These are phyloP conservation scores for Zaprionus bogoriensis DNA, from an alignment of 2,888 invertebrate species.

Conservation along the genomic window DNA sequence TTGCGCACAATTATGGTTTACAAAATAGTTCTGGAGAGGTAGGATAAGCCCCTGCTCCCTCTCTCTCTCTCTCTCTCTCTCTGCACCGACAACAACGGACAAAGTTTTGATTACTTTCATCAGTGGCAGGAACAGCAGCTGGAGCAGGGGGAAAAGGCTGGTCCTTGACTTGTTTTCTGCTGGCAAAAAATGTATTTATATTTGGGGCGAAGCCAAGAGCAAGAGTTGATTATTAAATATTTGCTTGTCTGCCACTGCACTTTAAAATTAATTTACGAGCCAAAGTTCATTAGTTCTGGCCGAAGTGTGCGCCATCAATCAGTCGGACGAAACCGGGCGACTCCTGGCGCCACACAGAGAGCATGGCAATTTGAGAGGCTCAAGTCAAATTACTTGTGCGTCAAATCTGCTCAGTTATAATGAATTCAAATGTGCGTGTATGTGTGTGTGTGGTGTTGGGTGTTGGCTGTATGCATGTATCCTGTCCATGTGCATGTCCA, in stretches of 20 bases:
- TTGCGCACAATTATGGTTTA: conserved; percentile 69
- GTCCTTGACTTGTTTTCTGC: conserved; percentile 35
- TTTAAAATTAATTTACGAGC: conserved; percentile 64
- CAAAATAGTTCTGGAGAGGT: conserved; percentile 45
- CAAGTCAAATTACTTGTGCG: conserved; percentile 52
- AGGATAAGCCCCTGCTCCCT: not conserved
- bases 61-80: not conserved
- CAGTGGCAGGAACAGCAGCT: conserved; percentile 27
- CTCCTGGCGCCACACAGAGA: not conserved
- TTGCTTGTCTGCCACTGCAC: conserved; percentile 46
- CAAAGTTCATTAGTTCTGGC: conserved; percentile 65
- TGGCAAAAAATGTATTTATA: conserved; percentile 29
- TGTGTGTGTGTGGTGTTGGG: conserved; percentile 5
- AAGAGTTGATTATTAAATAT: conserved; percentile 72
- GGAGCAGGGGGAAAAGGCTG: not conserved
- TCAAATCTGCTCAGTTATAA: conserved; percentile 62
- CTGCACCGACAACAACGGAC: conserved; percentile 60
- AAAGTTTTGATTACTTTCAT: conserved; percentile 72
- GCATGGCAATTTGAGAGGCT: conserved; percentile 38
- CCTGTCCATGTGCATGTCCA: conserved; percentile 37
- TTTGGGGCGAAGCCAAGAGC: conserved; percentile 20
- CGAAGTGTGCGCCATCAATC: conserved; percentile 49
- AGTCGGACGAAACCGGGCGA: not conserved
- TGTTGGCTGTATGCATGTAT: conserved; percentile 22
- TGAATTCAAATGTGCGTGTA: conserved; percentile 55